Percentiles rank a stretch among this genome's conserved stretches.
Conservation (phyloP, 2,888 invertebrate species). For the Acrobasis consociella region DNA sequence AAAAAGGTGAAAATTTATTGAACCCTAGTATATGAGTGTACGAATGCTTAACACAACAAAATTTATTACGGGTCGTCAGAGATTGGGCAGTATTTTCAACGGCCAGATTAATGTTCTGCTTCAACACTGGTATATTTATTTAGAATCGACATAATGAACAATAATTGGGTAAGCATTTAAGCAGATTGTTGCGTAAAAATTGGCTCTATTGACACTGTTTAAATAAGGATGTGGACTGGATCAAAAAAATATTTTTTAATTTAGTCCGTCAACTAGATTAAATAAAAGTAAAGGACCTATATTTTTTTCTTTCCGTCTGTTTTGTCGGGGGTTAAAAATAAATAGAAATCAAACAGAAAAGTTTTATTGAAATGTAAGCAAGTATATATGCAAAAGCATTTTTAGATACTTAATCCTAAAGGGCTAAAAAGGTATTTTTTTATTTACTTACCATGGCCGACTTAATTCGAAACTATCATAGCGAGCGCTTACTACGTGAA, state of each 20-base stretch:
- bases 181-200: not conserved
- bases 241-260: too few relatives aligned
- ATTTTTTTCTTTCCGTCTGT: too few relatives aligned
- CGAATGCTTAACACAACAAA: not conserved
- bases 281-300: too few relatives aligned
- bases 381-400: too few relatives aligned
- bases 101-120: not conserved
- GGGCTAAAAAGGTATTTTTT: too few relatives aligned
- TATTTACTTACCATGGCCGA: too few relatives aligned
- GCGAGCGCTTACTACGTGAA: slow-evolving; percentile 22
- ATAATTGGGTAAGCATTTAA: not conserved
- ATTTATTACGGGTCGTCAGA: slow-evolving; percentile 11
- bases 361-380: too few relatives aligned
- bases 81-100: slow-evolving; percentile 13
- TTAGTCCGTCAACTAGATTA: too few relatives aligned
- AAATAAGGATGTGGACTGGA: too few relatives aligned
- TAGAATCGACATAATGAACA: slow-evolving; percentile 1
- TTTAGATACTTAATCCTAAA: too few relatives aligned
- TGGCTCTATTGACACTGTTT: not conserved
- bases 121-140: not conserved
- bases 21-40: not conserved
- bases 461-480: slow-evolving; percentile 8
- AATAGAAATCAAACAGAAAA: too few relatives aligned
- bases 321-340: too few relatives aligned
- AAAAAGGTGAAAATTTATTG: not conserved